Conservation (phyloP, 2,888 invertebrate genomes). For the Heliconius ethilla region DNA sequence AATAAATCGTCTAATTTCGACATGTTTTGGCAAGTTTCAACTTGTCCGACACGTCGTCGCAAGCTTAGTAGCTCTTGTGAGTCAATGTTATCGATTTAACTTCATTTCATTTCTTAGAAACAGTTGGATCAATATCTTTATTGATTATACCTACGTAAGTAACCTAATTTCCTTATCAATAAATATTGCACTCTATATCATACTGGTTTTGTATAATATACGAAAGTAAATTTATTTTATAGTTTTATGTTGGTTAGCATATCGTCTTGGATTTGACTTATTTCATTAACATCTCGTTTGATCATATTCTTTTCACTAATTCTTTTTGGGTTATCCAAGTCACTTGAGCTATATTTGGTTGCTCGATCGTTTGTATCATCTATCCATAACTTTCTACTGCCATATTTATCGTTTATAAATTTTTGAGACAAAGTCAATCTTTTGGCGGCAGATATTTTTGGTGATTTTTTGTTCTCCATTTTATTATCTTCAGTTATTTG, state of each 20-base stretch:
- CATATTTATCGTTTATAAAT: slow-evolving; percentile 80
- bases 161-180: slow-evolving; percentile 11
- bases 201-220: slow-evolving; percentile 13
- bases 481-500: slow-evolving; percentile 69
- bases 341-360: slow-evolving; percentile 60
- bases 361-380: slow-evolving; percentile 68
- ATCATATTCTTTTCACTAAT: slow-evolving; percentile 62
- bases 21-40: slow-evolving; percentile 58
- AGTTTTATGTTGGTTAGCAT: slow-evolving; percentile 57
- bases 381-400: slow-evolving; percentile 75
- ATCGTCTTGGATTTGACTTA: slow-evolving; percentile 63
- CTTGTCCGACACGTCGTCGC: neutral
- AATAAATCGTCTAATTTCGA: slow-evolving; percentile 91
- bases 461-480: slow-evolving; percentile 67
- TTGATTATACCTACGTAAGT: neutral
- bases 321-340: slow-evolving; percentile 69
- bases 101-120: slow-evolving; percentile 33
- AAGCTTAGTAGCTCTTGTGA: neutral
- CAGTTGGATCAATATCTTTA: slow-evolving; percentile 39
- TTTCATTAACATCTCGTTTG: slow-evolving; percentile 57
- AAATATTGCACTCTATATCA: slow-evolving; percentile 15
- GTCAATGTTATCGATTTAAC: slow-evolving; percentile 64
- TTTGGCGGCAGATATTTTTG: slow-evolving; percentile 66
- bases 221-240: slow-evolving; percentile 43
- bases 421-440: slow-evolving; percentile 77